Conservation (phyloP, 2,888 invertebrate genomes). For the Napeogenes sylphis region DNA sequence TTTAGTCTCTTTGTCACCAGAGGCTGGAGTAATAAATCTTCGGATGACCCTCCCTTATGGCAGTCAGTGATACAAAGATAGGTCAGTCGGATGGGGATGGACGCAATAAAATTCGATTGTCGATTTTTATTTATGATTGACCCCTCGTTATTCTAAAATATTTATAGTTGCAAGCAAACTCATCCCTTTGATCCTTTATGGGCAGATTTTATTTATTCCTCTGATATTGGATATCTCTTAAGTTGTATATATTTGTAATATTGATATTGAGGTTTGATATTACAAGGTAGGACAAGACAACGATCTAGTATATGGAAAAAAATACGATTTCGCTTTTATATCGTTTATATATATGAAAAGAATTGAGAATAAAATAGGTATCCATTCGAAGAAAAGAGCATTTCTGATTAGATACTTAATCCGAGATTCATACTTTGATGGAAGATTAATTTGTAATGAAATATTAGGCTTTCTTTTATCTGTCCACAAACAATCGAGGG, state of each 20-base stretch:
- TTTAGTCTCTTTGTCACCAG: slow-evolving; percentile 54
- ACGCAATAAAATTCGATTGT: slow-evolving; percentile 55
- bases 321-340: background rate
- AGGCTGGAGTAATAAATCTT: slow-evolving; percentile 59
- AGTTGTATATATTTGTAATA: background rate
- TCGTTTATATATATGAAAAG: no score
- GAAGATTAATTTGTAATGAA: slow-evolving; percentile 67
- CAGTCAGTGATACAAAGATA: slow-evolving; percentile 48
- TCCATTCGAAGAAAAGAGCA: background rate
- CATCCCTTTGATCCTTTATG: slow-evolving; percentile 26
- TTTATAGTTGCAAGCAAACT: slow-evolving; percentile 32
- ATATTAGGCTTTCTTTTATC: slow-evolving; percentile 64
- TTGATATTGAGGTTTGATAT: background rate
- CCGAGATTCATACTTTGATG: slow-evolving; percentile 50
- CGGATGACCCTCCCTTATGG: slow-evolving; percentile 59
- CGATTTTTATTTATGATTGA: slow-evolving; percentile 50
- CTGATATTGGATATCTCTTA: slow-evolving; percentile 12
- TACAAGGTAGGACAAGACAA: no score
- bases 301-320: no score
- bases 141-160: slow-evolving; percentile 37
- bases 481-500: slow-evolving; percentile 63
- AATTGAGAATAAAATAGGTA: no score
- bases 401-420: slow-evolving; percentile 40
- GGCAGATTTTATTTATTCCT: slow-evolving; percentile 12
- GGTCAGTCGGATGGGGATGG: slow-evolving; percentile 59